phyloP scores from a whole-genome alignment of 2,797 vertebrate species.

The Margarornis squamiger region DNA sequence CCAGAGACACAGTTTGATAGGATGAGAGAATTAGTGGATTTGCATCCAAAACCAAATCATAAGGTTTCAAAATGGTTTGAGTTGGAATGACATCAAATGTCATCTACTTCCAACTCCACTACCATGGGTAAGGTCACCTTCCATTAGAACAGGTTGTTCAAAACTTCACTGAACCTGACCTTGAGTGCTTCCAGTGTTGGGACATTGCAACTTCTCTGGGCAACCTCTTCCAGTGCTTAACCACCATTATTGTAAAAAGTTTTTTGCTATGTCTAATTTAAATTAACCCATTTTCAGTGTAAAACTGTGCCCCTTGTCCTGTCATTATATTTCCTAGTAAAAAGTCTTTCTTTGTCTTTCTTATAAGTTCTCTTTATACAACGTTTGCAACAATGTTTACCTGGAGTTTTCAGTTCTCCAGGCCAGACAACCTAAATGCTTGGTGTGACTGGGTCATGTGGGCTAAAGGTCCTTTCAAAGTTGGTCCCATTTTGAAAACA shows the following conservation, averaged over 20 bases:
- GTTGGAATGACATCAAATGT: not conserved
- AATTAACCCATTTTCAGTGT: not conserved
- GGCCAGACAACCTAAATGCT: not conserved
- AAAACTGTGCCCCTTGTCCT: not conserved
- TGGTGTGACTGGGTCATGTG: not conserved
- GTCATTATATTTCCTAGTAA: not conserved
- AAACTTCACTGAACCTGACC: not conserved
- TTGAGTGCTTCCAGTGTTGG: not conserved
- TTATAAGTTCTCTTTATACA: not conserved
- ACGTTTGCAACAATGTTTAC: not conserved
- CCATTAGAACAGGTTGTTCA: not conserved
- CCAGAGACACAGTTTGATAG: not conserved
- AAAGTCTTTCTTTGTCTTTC: not conserved
- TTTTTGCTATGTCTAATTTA: not conserved
- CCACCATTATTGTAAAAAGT: not conserved
- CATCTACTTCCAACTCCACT: not conserved
- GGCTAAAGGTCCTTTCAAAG: not conserved
- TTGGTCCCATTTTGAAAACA: not conserved
- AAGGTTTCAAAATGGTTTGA: not conserved
- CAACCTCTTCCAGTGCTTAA: not conserved
- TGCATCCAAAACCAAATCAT: not conserved
- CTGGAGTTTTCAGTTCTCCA: not conserved
- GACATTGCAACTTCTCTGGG: not conserved
- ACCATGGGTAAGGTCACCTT: not conserved
- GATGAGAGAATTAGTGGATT: not conserved